Base-by-base conservation (phyloP, 2,113 vertebrate species). In the Scopus umbretta region DNA sequence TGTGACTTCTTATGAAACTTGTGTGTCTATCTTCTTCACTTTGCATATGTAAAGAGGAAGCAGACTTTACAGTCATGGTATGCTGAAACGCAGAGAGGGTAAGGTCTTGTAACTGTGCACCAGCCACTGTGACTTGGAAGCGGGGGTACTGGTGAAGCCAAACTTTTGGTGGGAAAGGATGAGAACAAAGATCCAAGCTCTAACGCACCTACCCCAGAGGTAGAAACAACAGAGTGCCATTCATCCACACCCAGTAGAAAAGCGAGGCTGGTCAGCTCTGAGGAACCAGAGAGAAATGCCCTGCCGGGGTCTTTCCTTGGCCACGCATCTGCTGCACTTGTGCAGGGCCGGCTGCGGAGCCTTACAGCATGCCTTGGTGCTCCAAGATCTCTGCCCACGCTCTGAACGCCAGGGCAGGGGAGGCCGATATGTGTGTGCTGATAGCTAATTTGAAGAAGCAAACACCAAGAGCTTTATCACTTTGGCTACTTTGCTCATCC, bases 351-450 rank as follows among this genome's bases (percentile, higher is more conserved):
- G 45, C 65, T 66, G 38, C 8, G 2, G 32, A 68, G 23, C 53
- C 29, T 45, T 14, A 66, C 43, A 32, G 38, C 34, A 8, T 6
- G 22, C 25, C 32, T 34, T 38, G 16, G 16, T 20, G 61, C 62
- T 49, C 36, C 20, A 13, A 8, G 30, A 27, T 34, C 62, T 38
- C n/a, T 70, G 76, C 30, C 49, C 40, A 7, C 6, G 2, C 55
- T n/a, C 55, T 47, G 53, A 70, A 42, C 22, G 47, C 32, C 2
- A 2, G 58, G 25, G 53, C 3, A 0, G 13, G 4, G 32, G 47
- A 61, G 47, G 47, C 47, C 1, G 6, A 9, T 34, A 18, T 5
- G 2, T 18, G 19, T 49, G 29, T 34, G n/a, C 53, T 2, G 0
- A 45, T 30, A 26, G 30, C 42, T 67, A 16, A 55, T 85, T 68